Percentiles rank a stretch among this genome's conserved stretches.
Conservation (phyloP, 1,140 invertebrate species). For the Ceratosolen solmsi region DNA sequence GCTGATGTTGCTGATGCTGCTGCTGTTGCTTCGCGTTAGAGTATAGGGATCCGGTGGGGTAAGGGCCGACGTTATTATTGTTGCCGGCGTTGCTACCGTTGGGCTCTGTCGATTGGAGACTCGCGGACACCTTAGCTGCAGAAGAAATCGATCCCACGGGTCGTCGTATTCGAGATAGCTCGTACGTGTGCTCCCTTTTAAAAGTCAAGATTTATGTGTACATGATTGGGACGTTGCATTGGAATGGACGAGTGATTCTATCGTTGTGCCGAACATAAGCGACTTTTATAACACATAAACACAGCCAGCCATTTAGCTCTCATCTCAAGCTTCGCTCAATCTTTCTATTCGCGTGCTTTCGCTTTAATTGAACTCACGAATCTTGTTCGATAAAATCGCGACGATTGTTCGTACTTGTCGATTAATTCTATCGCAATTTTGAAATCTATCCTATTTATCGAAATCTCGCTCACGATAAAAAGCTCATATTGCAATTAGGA, state of each 20-base stretch:
- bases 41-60: constrained; percentile 51
- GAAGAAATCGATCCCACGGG: constrained; percentile 57
- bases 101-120: constrained; percentile 21
- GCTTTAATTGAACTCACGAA: too few species aligned
- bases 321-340: too few species aligned
- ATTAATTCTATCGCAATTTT: too few species aligned
- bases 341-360: too few species aligned
- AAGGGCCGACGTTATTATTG: constrained; percentile 51
- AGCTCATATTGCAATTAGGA: too few species aligned
- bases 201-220: neutral
- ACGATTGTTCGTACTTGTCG: too few species aligned
- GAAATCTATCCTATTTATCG: too few species aligned
- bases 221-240: too few species aligned
- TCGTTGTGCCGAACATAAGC: neutral
- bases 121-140: constrained; percentile 23
- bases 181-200: constrained; percentile 82
- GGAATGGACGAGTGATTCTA: neutral
- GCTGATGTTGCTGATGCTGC: constrained; percentile 3
- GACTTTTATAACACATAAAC: neutral
- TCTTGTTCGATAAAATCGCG: too few species aligned
- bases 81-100: constrained; percentile 18
- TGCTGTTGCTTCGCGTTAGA: constrained; percentile 41
- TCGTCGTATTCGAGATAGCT: constrained; percentile 85
- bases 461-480: too few species aligned
- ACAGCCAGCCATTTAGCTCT: too few species aligned